phyloP scores from a whole-genome alignment of 2,888 invertebrate species.

The Mystacides longicornis region DNA sequence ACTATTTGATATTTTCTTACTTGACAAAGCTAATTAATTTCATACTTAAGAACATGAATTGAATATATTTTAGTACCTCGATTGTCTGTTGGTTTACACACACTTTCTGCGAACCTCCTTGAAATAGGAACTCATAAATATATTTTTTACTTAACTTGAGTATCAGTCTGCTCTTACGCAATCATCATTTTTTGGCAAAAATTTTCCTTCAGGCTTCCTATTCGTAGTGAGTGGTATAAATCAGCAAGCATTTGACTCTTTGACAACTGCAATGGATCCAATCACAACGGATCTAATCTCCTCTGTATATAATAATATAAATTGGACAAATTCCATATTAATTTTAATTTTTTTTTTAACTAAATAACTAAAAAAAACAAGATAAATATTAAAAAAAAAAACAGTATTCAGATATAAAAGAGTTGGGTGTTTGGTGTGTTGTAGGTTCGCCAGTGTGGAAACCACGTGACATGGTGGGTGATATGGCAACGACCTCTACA shows the following conservation, averaged over 20 bases:
- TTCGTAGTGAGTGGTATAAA: conserved; percentile 27
- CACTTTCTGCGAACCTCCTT: conserved; percentile 17
- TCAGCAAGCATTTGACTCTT: conserved; percentile 56
- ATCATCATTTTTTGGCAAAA: neutral
- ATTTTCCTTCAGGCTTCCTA: neutral
- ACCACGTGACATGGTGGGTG: conserved; percentile 79
- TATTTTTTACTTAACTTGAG: neutral
- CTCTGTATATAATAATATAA: neutral
- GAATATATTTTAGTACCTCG: conserved; percentile 9
- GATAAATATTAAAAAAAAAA: conserved; percentile 4
- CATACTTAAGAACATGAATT: no score
- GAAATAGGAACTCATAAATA: neutral
- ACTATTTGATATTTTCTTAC: no score
- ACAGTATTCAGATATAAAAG: conserved; percentile 38
- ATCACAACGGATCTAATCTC: neutral
- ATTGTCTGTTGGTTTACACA: conserved; percentile 25
- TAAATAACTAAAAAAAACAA: neutral
- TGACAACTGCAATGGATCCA: conserved; percentile 24
- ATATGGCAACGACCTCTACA: conserved; percentile 40
- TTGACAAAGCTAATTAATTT: no score
- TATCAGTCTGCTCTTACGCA: neutral
- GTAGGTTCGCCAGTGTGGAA: conserved; percentile 98
- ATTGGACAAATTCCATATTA: neutral
- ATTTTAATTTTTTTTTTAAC: neutral
- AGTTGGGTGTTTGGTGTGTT: conserved; percentile 54